Percentiles rank a stretch among this genome's conserved stretches.
These are phyloP conservation scores for Haplochromis vanheusdeni DNA, from an alignment of 2,113 vertebrate species.

Conservation along the genomic window DNA sequence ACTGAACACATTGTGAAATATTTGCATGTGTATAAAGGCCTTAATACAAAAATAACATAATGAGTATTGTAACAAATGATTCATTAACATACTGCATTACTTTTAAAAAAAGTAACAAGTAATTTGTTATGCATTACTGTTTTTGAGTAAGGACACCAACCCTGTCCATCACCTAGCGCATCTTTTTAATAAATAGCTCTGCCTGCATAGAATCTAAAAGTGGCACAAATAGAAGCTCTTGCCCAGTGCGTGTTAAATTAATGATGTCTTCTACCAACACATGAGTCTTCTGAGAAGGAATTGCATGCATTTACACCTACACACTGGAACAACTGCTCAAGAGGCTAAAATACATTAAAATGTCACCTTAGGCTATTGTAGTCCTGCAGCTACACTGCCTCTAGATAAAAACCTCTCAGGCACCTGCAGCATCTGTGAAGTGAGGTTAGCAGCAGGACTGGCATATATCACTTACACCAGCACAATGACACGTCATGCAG, in stretches of 20 bases:
- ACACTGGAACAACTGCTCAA: background rate
- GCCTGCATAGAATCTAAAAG: constrained; percentile 8
- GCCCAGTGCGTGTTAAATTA: constrained; percentile 36
- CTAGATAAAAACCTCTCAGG: background rate
- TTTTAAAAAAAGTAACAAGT: background rate
- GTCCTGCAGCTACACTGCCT: background rate
- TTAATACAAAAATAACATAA: background rate
- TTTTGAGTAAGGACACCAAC: background rate
- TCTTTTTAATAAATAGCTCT: background rate
- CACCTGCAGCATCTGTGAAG: constrained; percentile 7
- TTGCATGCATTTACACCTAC: background rate
- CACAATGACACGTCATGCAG: background rate
- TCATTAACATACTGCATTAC: background rate
- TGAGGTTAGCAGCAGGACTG: constrained; percentile 1
- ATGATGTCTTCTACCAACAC: constrained; percentile 21
- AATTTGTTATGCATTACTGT: background rate
- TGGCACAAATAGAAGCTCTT: constrained; percentile 38
- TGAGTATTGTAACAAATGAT: background rate
- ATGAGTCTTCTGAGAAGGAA: background rate
- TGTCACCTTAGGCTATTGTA: background rate
- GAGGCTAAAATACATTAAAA: constrained; percentile 6
- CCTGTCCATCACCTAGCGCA: background rate
- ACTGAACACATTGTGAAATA: background rate
- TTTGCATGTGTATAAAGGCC: background rate
- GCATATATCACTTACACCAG: constrained; percentile 2